These are phyloP conservation scores for Okapia johnstoni DNA, from an alignment of 2,113 vertebrate species.

Conservation along the genomic window DNA sequence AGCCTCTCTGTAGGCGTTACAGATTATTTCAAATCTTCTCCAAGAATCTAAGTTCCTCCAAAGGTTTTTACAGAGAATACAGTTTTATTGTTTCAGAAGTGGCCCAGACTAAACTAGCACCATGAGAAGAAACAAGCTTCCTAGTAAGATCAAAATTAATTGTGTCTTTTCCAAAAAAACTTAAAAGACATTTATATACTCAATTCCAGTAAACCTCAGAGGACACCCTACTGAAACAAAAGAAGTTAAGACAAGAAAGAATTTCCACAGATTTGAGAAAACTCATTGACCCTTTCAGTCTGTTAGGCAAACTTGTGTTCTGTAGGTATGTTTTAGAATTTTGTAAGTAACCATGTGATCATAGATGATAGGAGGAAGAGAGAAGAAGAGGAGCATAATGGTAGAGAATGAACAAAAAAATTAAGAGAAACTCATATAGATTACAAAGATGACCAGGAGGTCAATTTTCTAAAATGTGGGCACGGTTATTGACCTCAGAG, in stretches of 20 bases:
- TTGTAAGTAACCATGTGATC: not conserved
- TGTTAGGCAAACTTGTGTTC: not conserved
- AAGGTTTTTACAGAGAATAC: not conserved
- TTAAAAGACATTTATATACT: not conserved
- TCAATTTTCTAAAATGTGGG: not conserved
- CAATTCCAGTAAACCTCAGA: not conserved
- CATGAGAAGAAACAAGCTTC: not conserved
- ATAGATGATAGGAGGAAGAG: not conserved
- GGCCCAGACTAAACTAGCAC: not conserved
- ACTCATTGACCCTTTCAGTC: not conserved
- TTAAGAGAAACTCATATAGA: not conserved
- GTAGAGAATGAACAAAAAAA: not conserved
- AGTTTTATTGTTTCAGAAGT: slow-evolving; percentile 18
- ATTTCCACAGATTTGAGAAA: slow-evolving; percentile 6
- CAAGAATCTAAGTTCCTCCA: not conserved
- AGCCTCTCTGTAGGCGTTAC: not conserved
- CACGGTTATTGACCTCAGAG: not conserved
- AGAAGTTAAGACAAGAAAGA: not conserved
- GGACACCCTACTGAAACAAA: not conserved
- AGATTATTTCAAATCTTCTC: not conserved
- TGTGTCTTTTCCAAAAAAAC: slow-evolving; percentile 41
- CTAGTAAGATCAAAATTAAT: slow-evolving; percentile 33
- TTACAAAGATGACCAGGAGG: not conserved
- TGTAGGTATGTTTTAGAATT: not conserved
- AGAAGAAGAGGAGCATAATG: not conserved